Base-by-base conservation (phyloP, 2,113 vertebrate species). In the Chaetops frenatus region DNA sequence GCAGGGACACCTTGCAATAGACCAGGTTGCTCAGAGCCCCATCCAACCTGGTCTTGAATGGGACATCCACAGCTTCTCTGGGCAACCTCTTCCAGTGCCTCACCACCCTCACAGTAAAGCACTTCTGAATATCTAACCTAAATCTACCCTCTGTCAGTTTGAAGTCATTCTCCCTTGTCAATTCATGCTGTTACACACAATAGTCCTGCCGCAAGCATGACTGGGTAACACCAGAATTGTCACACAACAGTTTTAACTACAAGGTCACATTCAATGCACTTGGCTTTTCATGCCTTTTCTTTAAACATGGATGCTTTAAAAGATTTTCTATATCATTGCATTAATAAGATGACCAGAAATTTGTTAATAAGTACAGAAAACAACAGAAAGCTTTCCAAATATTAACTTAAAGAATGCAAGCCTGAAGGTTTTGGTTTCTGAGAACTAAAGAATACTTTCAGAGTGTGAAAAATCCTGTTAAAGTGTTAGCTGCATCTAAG, bases 1-100 rank as follows among this genome's bases (percentile, higher is more conserved):
- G 0, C 29, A 76, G 17, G 8, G 14, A 33, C 31, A 56, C 2
- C 18, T 69, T 61, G 5, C 40, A 74, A 16, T 3, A 25, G 1
- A 8, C 16, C 61, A 40, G 3, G 25, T 7, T 1, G 29, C 40
- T 40, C 62, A 27, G 10, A 48, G 14, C 14, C 3, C 21, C 38
- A 47, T 35, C 17, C 47, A 61, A 0, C 21, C 47, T 54, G 35
- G 5, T 7, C 35, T 61, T 42, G 20, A 15, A 22, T 35, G 25
- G 1, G 1, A 1, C 24, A 40, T 0, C 45, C 28, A 35, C 29
- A 29, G 10, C 3, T 53, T n/a, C 53, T 40, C n/a, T 25, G 8
- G n/a, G 10, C 1, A 40, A 31, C n/a, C 24, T 47, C 16, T 54
- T 0, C 9, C 23, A 38, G 13, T 0, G 17, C 24, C 15, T 69